Conservation (phyloP, 2,888 invertebrate genomes). For the Neoscelio sp. region DNA sequence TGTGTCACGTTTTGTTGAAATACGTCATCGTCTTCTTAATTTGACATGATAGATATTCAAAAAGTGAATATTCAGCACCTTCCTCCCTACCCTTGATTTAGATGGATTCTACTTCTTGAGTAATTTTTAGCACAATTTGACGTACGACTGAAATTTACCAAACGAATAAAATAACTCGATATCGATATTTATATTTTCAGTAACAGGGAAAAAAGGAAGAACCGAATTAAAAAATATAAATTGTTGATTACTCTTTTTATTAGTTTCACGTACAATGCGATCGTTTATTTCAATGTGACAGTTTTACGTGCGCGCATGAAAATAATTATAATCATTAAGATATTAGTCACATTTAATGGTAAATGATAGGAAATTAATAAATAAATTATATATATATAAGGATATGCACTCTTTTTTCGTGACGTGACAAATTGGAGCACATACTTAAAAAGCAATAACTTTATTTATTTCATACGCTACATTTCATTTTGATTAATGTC, state of each 20-base stretch:
- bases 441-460: slow-evolving; percentile 16
- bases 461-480: slow-evolving; percentile 8
- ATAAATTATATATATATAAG: slow-evolving; percentile 9
- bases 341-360: slow-evolving; percentile 2
- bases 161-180: no score
- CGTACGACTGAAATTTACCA: no score
- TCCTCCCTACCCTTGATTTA: slow-evolving; percentile 5
- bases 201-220: no score
- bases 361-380: slow-evolving; percentile 4
- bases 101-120: slow-evolving; percentile 14
- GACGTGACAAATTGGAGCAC: background rate
- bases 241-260: no score
- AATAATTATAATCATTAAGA: background rate
- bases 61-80: slow-evolving; percentile 17
- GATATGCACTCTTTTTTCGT: background rate
- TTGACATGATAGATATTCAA: slow-evolving; percentile 26
- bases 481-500: slow-evolving; percentile 8
- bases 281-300: no score
- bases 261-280: no score
- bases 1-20: slow-evolving; percentile 10
- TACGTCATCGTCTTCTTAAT: slow-evolving; percentile 11
- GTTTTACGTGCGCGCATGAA: no score
- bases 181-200: no score
- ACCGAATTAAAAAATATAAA: no score
- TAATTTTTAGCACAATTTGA: background rate